Base-by-base conservation (phyloP, 2,113 vertebrate species). In the Falcunculus frontatus region DNA sequence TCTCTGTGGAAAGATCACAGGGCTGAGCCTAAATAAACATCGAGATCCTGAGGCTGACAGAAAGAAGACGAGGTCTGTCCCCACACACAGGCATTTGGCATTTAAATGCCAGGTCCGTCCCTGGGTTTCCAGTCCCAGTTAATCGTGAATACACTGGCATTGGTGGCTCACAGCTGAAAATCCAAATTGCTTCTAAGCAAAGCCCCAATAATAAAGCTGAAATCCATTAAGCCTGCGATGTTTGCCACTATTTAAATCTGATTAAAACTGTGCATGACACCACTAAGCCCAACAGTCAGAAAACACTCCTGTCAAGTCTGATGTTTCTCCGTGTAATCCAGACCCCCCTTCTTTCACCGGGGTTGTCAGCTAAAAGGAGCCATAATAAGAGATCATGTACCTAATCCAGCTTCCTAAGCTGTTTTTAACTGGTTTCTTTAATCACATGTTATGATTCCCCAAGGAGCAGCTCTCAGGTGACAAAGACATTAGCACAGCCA, bases 211-310 rank as follows among this genome's bases (percentile, higher is more conserved):
- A 96, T 92, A 96, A 96, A 95, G 93, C 92, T 16, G 39, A 96
- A 97, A 97, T 96, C 95, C 95, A 94, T 92, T 97, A 97, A 97
- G 96, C 95, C 63, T 53, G 80, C 83, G 93, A 96, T 96, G 90
- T 96, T 96, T 97, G 96, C 84, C 94, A 93, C 95, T 69, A 87
- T 93, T 97, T 96, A 95, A 96, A 97, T 96, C 95, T 94, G 92
- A 95, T 96, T 97, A 97, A 92, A 95, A 89, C 84, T 13, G 62
- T 93, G 52, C 90, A 94, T 79, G 93, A 97, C 96, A 96, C 94
- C 90, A 23, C 88, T 96, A 97, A 97, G 94, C 92, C 52, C 16
- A 87, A 76, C 89, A 91, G 92, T 44, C 91, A 93, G 95, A 97
- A 96, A 94, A 95, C 95, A 87, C 89, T 83, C 78, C 84, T 9